Conservation (phyloP, 2,113 vertebrate species). For the Trematomus loennbergii region DNA sequence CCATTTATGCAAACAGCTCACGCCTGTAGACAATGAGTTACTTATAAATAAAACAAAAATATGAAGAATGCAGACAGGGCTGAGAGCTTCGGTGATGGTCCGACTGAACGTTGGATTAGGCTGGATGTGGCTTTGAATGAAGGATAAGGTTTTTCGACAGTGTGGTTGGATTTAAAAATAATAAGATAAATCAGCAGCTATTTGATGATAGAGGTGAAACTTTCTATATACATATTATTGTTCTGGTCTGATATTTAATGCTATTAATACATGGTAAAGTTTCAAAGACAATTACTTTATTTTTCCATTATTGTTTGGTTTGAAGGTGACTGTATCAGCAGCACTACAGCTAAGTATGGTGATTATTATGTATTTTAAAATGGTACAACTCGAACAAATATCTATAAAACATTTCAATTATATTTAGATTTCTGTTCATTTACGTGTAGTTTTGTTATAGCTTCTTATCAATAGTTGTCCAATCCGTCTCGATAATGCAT, state of each 20-base stretch:
- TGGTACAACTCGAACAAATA: no score
- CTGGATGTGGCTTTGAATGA: conserved; percentile 2
- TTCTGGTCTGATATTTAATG: neutral
- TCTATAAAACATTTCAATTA: no score
- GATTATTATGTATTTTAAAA: no score
- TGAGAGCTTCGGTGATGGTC: conserved; percentile 48
- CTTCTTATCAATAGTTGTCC: neutral
- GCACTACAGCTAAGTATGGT: no score
- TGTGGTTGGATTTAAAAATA: no score
- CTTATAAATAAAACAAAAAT: conserved; percentile 68
- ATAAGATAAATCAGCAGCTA: conserved; percentile 1
- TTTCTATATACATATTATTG: neutral
- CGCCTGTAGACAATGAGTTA: conserved; percentile 63
- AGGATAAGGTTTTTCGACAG: no score
- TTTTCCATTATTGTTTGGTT: no score
- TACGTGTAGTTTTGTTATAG: no score
- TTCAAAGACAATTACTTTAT: no score
- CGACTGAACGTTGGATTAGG: conserved; percentile 26
- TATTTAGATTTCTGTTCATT: no score
- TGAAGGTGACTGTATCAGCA: no score
- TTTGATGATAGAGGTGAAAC: neutral
- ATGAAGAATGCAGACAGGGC: conserved; percentile 64
- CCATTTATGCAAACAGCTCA: conserved; percentile 58
- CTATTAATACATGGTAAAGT: neutral
- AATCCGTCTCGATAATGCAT: neutral